A percentile compares a stretch with the other conserved stretches of the same genome.
Evolutionary conservation across 2,113 vertebrate species (phyloP).

Genomic region (Phainopepla nitens): DNA sequence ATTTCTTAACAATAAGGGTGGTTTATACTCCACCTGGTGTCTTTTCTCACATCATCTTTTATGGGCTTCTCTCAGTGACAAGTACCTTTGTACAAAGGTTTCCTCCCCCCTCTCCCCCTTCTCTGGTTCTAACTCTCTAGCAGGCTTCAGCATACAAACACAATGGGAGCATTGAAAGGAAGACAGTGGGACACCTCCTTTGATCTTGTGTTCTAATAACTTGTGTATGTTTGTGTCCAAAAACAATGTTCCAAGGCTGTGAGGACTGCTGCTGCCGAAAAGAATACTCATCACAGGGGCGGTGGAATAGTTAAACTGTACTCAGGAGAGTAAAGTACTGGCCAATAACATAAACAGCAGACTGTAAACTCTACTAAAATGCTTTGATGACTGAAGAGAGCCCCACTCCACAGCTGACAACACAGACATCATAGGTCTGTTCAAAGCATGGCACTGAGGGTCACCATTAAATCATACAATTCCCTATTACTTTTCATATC

Average conservation of each 20-base stretch:
- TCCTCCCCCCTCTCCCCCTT: conserved; percentile 3
- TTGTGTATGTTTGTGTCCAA: conserved; percentile 86
- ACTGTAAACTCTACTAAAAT: conserved; percentile 30
- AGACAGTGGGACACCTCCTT: conserved; percentile 74
- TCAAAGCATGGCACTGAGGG: conserved; percentile 25
- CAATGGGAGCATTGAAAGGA: conserved; percentile 79
- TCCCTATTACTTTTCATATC: conserved; percentile 1
- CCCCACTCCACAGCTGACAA: neutral
- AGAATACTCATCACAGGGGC: conserved; percentile 26
- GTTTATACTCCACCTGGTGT: conserved; percentile 74
- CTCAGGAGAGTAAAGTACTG: conserved; percentile 35
- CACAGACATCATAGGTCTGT: neutral
- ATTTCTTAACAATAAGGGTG: conserved; percentile 63
- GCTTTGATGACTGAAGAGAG: conserved; percentile 30
- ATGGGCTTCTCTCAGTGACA: conserved; percentile 70
- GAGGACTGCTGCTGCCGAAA: conserved; percentile 46
- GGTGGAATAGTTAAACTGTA: conserved; percentile 18
- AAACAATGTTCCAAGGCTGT: conserved; percentile 80
- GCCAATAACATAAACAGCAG: conserved; percentile 28
- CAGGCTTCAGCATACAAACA: conserved; percentile 72
- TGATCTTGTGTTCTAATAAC: conserved; percentile 83
- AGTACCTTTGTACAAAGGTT: conserved; percentile 74
- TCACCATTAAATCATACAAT: conserved; percentile 12
- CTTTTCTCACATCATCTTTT: conserved; percentile 72
- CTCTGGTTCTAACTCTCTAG: conserved; percentile 64